Evolutionary conservation across 2,888 invertebrate species (phyloP), one percentile per base, ranked within the genome.

Genomic region (Watsonalla cultraria): DNA sequence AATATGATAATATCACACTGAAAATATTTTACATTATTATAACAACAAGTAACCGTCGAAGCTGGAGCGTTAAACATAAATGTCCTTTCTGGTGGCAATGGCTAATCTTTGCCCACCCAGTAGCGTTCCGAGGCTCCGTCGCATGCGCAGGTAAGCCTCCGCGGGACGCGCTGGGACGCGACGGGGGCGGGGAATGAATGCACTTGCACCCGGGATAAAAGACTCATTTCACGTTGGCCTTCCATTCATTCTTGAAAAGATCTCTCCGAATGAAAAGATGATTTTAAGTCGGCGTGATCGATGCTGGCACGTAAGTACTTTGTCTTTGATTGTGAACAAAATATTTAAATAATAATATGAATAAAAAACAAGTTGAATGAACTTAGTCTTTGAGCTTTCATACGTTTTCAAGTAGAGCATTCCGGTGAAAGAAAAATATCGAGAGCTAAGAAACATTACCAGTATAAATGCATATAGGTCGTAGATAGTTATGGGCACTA

Each of bases 91-190:
- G 42, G 8, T 11, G 6, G 11, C 9, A 5, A 48, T 49, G 9
- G 14, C 42, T 72, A 66, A 53, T 78, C 76, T 73, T 66, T 85
- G 82, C 13, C 52, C 52, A 60, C 61, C 71, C 78, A 75, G 79
- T 85, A 84, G 84, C 81, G 80, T 72, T 70, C 69, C 58, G 74
- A 82, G 83, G 80, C 81, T 80, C 70, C 74, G 68, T 58, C 73
- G 76, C 75, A 60, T 65, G 74, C 75, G 82, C 86, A 86, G 88
- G 86, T 86, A 86, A 85, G 79, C 85, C 85, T 86, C 69, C 77
- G 66, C 65, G 67, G 64, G 66, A 58, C 54, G 58, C 57, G 63
- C 65, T 62, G 62, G 61, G 64, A 54, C 54, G 53, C 58, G 52
- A 53, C 58, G 62, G 62, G 61, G 52, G 55, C 56, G 53, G 56